Evolutionary conservation across 2,888 invertebrate genomes (phyloP).

Genomic region (Cantharis lateralis): DNA sequence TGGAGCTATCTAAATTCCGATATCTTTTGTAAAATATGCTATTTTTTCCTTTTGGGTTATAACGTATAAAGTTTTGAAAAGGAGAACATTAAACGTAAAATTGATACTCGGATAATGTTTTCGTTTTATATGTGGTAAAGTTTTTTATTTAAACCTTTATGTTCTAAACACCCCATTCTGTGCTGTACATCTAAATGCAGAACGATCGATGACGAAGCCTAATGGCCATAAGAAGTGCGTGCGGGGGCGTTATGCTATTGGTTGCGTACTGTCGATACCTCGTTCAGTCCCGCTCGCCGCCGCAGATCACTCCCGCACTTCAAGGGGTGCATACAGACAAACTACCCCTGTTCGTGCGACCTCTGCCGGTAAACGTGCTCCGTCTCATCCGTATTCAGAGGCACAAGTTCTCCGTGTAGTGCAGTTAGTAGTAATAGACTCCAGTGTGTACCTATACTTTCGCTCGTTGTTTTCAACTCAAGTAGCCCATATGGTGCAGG

Average conservation of each 20-base stretch:
- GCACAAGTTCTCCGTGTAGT: conserved; percentile 22
- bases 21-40: neutral
- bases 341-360: conserved; percentile 28
- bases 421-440: conserved; percentile 29
- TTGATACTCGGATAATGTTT: conserved; percentile 1
- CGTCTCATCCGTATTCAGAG: conserved; percentile 24
- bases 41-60: neutral
- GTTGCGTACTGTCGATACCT: conserved; percentile 50
- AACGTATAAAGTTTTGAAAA: neutral
- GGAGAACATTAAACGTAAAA: conserved; percentile 1
- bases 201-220: conserved; percentile 52
- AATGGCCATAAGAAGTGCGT: conserved; percentile 56
- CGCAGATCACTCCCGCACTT: conserved; percentile 48
- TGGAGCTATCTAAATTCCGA: neutral
- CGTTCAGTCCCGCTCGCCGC: conserved; percentile 37
- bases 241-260: conserved; percentile 52
- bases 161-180: conserved; percentile 26
- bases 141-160: conserved; percentile 9
- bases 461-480: conserved; percentile 18
- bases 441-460: conserved; percentile 17
- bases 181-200: conserved; percentile 30
- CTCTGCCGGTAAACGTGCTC: conserved; percentile 27
- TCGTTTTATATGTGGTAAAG: conserved; percentile 16
- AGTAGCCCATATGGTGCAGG: conserved; percentile 75
- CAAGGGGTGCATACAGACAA: conserved; percentile 46